Evolutionary conservation across 2,888 invertebrate species (phyloP), one percentile per base, ranked within the genome.

Genomic region (Eurytoma adleriae): DNA sequence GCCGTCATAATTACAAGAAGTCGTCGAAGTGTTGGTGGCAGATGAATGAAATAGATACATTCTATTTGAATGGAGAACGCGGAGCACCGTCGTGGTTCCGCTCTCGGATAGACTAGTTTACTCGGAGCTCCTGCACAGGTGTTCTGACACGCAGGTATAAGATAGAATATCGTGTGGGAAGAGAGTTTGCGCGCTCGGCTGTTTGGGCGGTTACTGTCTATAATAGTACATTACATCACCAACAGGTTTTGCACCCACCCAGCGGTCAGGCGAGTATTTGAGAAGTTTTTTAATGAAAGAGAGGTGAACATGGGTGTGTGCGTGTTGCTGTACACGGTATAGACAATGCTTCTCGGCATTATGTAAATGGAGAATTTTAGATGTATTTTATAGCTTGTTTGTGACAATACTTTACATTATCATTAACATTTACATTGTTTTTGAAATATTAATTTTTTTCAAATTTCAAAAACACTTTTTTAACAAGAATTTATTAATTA

Each of bases 151-250:
- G 50, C 57, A 50, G 50, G 13, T 48, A 24, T 52, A 50, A 18
- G 78, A 82, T 84, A 75, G 66, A 84, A 82, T 84, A 79, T 66
- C 82, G 82, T 79, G 83, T 84, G 84, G 84, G 85, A 82, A 83
- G 62, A 73, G 68, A 72, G 64, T 79, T 74, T 64, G 57, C 71
- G 52, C 61, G 16, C 62, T 56, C 4, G 52, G 12, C 18, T 59
- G 76, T 72, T 77, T 75, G 69, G 82, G 82, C 76, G 81, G 82
- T 77, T 83, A 79, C 73, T 75, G 83, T 86, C 85, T 86, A 83
- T 86, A 84, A 87, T 83, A 84, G 87, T 85, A 72, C 84, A 85
- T 90, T 90, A 88, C 90, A 88, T 90, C 90, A 90, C 85, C 87
- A 89, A 90, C 90, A 86, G 89, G 90, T 90, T 90, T 86, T 82